These are phyloP conservation scores for Tiaroga cobitis DNA, from an alignment of 2,797 vertebrate genomes.

Conservation along the genomic window DNA sequence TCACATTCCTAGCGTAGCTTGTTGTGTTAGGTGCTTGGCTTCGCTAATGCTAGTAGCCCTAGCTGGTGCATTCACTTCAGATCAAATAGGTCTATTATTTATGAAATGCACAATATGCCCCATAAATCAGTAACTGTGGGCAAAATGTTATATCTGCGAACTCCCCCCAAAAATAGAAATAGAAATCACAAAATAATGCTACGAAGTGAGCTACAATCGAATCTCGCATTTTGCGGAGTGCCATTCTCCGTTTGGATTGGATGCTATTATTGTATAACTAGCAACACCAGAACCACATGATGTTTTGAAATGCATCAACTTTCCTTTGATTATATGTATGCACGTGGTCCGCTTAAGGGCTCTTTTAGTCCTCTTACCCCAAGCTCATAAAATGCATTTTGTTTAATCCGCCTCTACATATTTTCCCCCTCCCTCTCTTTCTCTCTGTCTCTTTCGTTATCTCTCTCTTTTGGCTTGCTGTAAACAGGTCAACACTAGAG, in stretches of 20 bases:
- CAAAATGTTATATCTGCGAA: not conserved
- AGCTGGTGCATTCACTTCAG: not conserved
- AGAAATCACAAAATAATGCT: not conserved
- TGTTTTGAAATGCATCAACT: slow-evolving; percentile 1
- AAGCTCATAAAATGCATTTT: slow-evolving; percentile 38
- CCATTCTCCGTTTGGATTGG: not conserved
- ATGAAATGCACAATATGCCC: not conserved
- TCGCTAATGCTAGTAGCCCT: not conserved
- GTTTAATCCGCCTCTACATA: slow-evolving; percentile 24
- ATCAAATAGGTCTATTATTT: not conserved
- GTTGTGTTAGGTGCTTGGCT: not conserved
- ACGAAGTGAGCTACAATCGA: not conserved
- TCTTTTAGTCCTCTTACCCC: slow-evolving; percentile 32
- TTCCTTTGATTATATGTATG: slow-evolving; percentile 34
- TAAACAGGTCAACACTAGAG: slow-evolving; percentile 51
- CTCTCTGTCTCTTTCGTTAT: not conserved
- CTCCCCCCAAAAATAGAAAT: too few relatives aligned
- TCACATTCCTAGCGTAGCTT: not conserved
- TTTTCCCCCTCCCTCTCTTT: not conserved
- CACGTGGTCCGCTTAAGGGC: not conserved
- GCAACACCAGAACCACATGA: not conserved
- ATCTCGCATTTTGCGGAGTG: not conserved
- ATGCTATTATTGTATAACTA: not conserved
- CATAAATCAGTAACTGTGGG: not conserved
- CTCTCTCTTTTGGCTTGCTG: slow-evolving; percentile 29